phyloP scores from a whole-genome alignment of 1,140 invertebrate species.

The Sesamia nonagrioides region DNA sequence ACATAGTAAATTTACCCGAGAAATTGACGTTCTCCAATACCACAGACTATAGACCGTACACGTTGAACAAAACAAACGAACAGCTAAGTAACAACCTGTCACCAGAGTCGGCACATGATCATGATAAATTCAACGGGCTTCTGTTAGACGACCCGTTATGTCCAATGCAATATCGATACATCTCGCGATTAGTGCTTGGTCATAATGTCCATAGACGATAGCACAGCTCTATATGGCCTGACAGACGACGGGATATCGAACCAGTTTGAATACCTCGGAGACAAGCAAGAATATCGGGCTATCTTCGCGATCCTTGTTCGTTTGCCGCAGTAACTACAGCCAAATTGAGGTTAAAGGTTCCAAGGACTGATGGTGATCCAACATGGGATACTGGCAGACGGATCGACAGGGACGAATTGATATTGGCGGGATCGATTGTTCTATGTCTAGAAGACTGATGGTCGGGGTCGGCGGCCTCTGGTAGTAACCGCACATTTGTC shows the following conservation, averaged over 20 bases:
- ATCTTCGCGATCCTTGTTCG: background rate
- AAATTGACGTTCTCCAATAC: background rate
- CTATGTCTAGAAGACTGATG: background rate
- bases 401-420: background rate
- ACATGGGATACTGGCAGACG: background rate
- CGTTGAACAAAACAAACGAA: background rate
- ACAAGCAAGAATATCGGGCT: background rate
- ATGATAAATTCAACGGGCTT: constrained; percentile 38
- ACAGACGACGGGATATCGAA: background rate
- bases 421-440: background rate
- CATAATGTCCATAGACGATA: constrained; percentile 19
- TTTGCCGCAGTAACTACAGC: background rate
- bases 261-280: background rate
- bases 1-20: background rate
- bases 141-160: constrained; percentile 10
- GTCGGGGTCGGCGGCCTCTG: background rate
- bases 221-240: background rate
- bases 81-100: background rate
- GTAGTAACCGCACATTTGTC: background rate
- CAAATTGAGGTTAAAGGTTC: background rate
- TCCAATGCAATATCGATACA: constrained; percentile 23
- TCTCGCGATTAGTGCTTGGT: constrained; percentile 8
- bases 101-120: constrained; percentile 1
- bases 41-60: background rate
- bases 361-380: background rate